Evolutionary conservation across 2,113 vertebrate species (phyloP).

Genomic region (Toxostoma redivivum): DNA sequence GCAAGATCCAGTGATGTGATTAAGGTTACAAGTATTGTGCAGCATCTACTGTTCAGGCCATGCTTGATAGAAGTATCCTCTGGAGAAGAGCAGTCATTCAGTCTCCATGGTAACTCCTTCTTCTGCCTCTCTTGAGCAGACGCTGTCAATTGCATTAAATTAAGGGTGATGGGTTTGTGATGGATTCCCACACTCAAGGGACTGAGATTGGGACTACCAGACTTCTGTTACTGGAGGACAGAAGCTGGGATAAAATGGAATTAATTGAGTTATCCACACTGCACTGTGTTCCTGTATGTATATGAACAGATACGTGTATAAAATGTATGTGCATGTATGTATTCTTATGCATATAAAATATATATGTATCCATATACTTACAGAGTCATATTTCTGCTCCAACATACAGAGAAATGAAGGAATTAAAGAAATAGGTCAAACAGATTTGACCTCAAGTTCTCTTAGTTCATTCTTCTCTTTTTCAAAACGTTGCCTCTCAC

Average conservation of each 20-base stretch:
- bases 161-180: conserved; percentile 21
- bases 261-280: not conserved
- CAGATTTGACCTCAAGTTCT: not conserved
- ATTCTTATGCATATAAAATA: not conserved
- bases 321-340: not conserved
- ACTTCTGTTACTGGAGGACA: not conserved
- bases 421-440: not conserved
- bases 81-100: conserved; percentile 16
- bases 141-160: conserved; percentile 25
- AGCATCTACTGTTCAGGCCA: not conserved
- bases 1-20: not conserved
- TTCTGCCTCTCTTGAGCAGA: conserved; percentile 2
- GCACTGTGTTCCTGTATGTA: not conserved
- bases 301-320: not conserved
- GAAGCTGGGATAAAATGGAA: not conserved
- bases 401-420: not conserved
- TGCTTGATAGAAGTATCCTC: conserved; percentile 22
- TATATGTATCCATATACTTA: not conserved
- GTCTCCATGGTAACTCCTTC: conserved; percentile 51
- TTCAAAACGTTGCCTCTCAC: not conserved
- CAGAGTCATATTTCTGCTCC: not conserved
- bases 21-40: not conserved
- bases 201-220: not conserved
- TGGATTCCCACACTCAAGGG: not conserved
- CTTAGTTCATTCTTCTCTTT: not conserved